Conservation (phyloP, 92 coral and sea anemone genomes). For the Nematostella vectensis region DNA sequence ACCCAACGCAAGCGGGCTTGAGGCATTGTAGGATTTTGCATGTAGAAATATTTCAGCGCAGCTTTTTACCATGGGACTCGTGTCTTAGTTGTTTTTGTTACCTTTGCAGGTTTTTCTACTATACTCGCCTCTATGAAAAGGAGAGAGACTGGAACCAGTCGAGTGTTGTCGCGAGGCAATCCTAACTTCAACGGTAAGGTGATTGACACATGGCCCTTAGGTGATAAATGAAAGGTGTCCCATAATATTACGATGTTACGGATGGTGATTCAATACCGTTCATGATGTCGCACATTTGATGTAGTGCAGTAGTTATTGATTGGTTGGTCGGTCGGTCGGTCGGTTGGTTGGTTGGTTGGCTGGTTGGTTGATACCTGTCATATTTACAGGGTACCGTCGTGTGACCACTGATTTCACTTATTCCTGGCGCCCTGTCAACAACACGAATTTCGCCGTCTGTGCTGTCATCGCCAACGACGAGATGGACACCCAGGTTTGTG, state of each 20-base stretch:
- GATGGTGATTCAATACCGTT: no score
- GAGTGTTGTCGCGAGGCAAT: conserved; percentile 75
- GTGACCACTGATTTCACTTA: conserved; percentile 63
- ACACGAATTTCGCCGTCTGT: conserved; percentile 71
- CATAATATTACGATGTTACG: no score
- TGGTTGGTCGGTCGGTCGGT: not conserved
- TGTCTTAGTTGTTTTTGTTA: no score
- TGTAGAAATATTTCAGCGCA: no score
- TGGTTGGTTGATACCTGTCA: not conserved
- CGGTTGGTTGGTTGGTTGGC: not conserved
- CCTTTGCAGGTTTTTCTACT: conserved; percentile 48
- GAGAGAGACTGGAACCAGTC: conserved; percentile 67
- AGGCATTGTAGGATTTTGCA: not conserved
- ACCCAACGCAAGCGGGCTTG: not conserved
- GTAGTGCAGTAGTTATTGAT: no score
- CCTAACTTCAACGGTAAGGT: conserved; percentile 71
- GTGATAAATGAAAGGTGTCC: no score
- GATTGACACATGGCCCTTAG: no score
- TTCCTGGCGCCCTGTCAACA: conserved; percentile 77
- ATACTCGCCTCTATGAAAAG: conserved; percentile 64
- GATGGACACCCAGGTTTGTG: conserved; percentile 56
- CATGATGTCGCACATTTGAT: no score
- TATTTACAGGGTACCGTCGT: conserved; percentile 57
- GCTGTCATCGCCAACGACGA: conserved; percentile 67
- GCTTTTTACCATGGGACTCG: no score